Evolutionary conservation across 2,888 invertebrate species (phyloP), one percentile per base, ranked within the genome.

Genomic region (Patella caerulea): DNA sequence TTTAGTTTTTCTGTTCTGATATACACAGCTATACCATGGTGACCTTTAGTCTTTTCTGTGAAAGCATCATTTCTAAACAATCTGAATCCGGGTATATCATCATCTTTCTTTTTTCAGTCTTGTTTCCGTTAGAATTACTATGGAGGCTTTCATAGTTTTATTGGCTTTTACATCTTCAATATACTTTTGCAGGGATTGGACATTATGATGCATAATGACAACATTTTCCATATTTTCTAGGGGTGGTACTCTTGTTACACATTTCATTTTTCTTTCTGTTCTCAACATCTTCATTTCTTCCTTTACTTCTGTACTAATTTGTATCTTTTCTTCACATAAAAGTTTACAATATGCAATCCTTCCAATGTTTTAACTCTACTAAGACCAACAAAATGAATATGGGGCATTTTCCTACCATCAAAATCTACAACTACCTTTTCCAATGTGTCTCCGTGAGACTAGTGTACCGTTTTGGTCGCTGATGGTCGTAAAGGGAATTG

Each of bases 371-470:
- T 70, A 15, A 70, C 77, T 29, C 77, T 4, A 53, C 77, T 78
- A 15, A 81, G 53, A 24, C 77, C 81, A 65, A 79, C 79, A 81
- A 79, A 81, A 79, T 65, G 65, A 12, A 65, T 19, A 65, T 81
- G 81, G 24, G n/a, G 53, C 17, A 54, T 55, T 71, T 73, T 81
- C 12, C 15, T 24, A n/a, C 54, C 34, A n/a, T 54, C 59, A 12
- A 81, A 45, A 14, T 81, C 74, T 15, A 77, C 72, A 24, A 75
- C 79, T 34, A 76, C 74, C 52, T 71, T 7, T n/a, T 17, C 5
- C 1, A 76, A 11, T n/a, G 81, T 81, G 69, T 76, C 73, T n/a
- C 81, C 81, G 53, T 81, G 80, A 52, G 78, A 72, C 73, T 72
- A 53, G 54, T 79, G 79, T n/a, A 80, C 59, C 14, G 80, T 80